Conservation (phyloP, 2,113 vertebrate species). For the Ciconia maguari region DNA sequence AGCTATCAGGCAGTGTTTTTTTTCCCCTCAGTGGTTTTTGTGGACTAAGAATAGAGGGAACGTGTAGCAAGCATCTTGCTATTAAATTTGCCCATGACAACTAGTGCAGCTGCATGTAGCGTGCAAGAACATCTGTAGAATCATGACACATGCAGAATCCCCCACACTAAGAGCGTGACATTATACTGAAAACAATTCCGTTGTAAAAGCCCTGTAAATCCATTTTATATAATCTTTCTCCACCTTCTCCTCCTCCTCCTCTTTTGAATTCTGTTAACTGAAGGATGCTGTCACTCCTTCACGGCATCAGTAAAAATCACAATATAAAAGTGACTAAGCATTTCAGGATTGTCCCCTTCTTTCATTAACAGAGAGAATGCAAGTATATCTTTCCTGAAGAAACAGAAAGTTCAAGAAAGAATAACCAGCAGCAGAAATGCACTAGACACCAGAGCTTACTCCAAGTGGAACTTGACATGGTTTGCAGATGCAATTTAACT, state of each 20-base stretch:
- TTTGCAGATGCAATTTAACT: slow-evolving; percentile 25
- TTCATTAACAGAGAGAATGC: neutral
- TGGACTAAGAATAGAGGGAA: neutral
- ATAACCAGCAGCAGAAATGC: neutral
- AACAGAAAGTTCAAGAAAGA: neutral
- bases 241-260: neutral
- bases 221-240: neutral
- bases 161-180: neutral
- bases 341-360: neutral
- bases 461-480: neutral
- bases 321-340: neutral
- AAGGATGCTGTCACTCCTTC: neutral
- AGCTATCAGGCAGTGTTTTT: neutral
- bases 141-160: slow-evolving; percentile 12
- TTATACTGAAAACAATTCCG: neutral
- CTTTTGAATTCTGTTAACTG: neutral
- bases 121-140: slow-evolving; percentile 42
- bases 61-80: neutral
- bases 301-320: neutral
- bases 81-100: neutral
- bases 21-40: neutral
- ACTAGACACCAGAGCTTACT: neutral
- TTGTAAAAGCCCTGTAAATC: slow-evolving; percentile 5
- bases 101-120: slow-evolving; percentile 20
- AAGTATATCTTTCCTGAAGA: neutral